Percentiles rank a stretch among this genome's conserved stretches.
These are phyloP conservation scores for Buphagus erythrorhynchus DNA, from an alignment of 2,797 vertebrate species.

Conservation along the genomic window DNA sequence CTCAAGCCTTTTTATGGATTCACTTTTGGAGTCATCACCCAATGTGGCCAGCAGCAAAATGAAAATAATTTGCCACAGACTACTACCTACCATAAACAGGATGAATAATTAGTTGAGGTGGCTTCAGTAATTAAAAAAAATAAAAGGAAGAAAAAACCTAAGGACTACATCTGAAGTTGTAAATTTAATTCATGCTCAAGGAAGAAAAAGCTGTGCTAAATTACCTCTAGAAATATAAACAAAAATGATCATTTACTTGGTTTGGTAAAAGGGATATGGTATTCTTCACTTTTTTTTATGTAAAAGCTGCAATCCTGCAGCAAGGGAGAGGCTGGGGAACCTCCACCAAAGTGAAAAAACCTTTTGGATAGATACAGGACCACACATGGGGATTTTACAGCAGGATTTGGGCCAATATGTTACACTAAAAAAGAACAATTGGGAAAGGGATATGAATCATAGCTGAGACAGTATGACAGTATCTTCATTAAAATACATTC, in stretches of 20 bases:
- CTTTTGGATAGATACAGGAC: constrained; percentile 8
- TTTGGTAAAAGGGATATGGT: neutral
- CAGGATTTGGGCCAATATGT: neutral
- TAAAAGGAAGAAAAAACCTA: neutral
- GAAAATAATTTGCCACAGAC: constrained; percentile 56
- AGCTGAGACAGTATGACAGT: constrained; percentile 6
- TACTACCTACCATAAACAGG: constrained; percentile 51
- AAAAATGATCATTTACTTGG: neutral
- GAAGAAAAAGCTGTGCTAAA: neutral
- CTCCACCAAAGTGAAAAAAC: neutral
- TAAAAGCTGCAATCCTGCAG: neutral
- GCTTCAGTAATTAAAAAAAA: constrained; percentile 38
- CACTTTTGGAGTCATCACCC: constrained; percentile 30
- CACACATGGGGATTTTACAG: constrained; percentile 30
- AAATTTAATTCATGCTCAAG: neutral
- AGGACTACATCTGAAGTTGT: neutral
- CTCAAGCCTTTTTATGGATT: constrained; percentile 55
- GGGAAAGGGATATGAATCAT: constrained; percentile 32
- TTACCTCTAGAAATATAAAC: neutral
- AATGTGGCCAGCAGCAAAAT: constrained; percentile 55
- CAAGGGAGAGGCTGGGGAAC: neutral
- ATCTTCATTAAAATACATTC: constrained; percentile 33
- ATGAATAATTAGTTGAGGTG: constrained; percentile 58
- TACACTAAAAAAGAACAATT: neutral
- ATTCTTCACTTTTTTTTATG: neutral